Evolutionary conservation across 2,113 vertebrate genomes (phyloP).

Genomic region (Scomber japonicus): DNA sequence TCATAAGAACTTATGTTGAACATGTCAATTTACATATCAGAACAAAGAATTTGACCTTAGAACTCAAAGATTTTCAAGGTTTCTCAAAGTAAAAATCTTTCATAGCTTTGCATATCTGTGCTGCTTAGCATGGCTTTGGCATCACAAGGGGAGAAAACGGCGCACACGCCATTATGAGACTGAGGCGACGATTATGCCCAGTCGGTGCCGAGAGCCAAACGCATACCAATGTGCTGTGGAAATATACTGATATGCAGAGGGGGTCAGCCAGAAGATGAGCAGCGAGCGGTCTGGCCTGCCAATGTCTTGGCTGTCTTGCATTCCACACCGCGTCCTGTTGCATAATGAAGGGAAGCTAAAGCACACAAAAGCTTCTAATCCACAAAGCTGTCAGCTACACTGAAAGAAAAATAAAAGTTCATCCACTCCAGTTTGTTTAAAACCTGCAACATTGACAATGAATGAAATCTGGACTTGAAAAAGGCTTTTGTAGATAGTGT

Average conservation of each 20-base stretch:
- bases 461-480: not conserved
- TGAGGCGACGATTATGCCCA: constrained; percentile 35
- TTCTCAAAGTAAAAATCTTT: not conserved
- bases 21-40: constrained; percentile 20
- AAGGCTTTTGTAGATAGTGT: not conserved
- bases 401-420: constrained; percentile 27
- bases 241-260: constrained; percentile 38
- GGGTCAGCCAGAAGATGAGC: constrained; percentile 54
- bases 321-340: constrained; percentile 21
- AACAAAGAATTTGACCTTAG: not conserved
- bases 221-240: constrained; percentile 46
- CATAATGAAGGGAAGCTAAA: constrained; percentile 31
- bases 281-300: constrained; percentile 29
- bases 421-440: not conserved
- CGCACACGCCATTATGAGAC: constrained; percentile 38
- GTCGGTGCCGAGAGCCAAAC: constrained; percentile 24
- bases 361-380: constrained; percentile 16
- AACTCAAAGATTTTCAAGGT: not conserved
- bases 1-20: not conserved
- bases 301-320: constrained; percentile 9
- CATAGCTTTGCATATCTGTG: not conserved
- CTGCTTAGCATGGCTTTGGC: constrained; percentile 12
- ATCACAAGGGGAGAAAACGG: not conserved
- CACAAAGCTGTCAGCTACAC: constrained; percentile 5
- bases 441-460: not conserved